Conservation (phyloP, 2,888 invertebrate species). For the Synergus laeviventris region DNA sequence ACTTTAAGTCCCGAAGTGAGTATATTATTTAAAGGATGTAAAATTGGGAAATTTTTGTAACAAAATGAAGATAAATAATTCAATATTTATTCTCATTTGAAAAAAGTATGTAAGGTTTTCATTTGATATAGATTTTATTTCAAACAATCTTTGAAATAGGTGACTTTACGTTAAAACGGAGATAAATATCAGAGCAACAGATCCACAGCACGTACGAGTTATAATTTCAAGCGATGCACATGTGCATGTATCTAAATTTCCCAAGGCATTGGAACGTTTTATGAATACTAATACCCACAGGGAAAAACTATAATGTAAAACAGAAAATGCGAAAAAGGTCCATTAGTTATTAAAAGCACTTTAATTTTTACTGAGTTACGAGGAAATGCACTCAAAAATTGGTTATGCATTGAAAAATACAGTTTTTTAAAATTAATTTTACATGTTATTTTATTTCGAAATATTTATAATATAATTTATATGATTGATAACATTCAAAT, state of each 20-base stretch:
- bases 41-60: background rate
- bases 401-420: background rate
- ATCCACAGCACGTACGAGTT: constrained; percentile 17
- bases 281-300: constrained; percentile 24
- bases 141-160: background rate
- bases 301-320: constrained; percentile 17
- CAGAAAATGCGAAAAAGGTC: background rate
- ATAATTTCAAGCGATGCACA: constrained; percentile 32
- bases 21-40: no score
- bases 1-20: no score
- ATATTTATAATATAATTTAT: background rate
- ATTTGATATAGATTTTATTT: background rate
- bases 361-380: background rate
- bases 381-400: background rate
- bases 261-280: constrained; percentile 34
- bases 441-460: background rate
- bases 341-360: background rate
- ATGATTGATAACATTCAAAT: background rate
- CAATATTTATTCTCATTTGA: background rate
- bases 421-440: background rate
- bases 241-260: constrained; percentile 40
- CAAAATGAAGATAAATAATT: background rate
- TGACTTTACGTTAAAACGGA: constrained; percentile 4
- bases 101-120: background rate
- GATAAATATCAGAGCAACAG: constrained; percentile 20